A percentile compares a stretch with the other conserved stretches of the same genome.
Evolutionary conservation across 2,888 invertebrate species (phyloP).

Genomic region (Nephrotoma flavescens): DNA sequence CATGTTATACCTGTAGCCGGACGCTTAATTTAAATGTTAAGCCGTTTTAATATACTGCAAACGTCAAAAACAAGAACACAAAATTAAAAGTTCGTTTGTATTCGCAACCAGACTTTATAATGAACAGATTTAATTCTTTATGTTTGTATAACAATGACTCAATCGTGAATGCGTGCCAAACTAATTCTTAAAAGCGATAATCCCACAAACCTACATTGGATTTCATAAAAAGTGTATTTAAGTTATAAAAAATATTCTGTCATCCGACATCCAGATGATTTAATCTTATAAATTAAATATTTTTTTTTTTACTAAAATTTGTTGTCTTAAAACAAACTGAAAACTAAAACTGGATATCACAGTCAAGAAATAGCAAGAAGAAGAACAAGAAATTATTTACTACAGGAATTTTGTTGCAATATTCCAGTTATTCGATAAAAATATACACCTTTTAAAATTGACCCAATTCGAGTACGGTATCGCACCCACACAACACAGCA

Average conservation of each 20-base stretch:
- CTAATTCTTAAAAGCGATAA: background rate
- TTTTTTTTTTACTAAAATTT: background rate
- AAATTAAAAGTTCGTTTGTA: too few relatives aligned
- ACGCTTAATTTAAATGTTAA: too few relatives aligned
- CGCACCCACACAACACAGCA: background rate
- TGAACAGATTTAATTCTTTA: too few relatives aligned
- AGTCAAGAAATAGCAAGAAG: background rate
- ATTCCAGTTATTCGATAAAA: background rate
- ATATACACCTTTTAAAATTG: background rate
- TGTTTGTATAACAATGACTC: background rate
- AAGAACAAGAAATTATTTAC: background rate
- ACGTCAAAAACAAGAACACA: too few relatives aligned
- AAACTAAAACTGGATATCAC: background rate
- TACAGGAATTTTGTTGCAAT: background rate
- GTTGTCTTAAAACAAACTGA: background rate
- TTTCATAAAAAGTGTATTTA: background rate
- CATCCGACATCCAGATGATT: background rate
- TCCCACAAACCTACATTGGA: background rate
- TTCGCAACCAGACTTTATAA: too few relatives aligned
- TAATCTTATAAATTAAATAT: background rate
- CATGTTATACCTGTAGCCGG: too few relatives aligned
- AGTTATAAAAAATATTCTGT: background rate
- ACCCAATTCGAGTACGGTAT: background rate
- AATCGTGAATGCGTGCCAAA: background rate
- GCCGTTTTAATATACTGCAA: too few relatives aligned